Conservation (phyloP, 1,140 invertebrate genomes). For the Polypedilum vanderplanki region DNA sequence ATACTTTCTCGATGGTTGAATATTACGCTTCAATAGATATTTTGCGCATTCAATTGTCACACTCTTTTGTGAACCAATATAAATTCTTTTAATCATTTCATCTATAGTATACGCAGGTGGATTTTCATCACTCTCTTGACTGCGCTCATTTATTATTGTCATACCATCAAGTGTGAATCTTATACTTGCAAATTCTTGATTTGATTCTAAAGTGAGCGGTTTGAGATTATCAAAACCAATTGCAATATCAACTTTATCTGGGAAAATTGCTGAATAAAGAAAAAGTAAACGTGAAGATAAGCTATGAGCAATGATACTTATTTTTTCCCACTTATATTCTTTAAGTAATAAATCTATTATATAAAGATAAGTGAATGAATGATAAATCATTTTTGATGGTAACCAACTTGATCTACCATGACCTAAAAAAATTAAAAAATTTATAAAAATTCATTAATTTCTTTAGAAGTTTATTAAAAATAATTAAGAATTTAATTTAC, state of each 20-base stretch:
- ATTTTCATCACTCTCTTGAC: constrained; percentile 37
- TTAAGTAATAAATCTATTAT: background rate
- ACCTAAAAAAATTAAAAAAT: background rate
- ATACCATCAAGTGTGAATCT: no score
- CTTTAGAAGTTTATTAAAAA: no score
- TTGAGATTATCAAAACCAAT: constrained; percentile 49
- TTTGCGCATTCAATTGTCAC: background rate
- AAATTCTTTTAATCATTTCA: background rate
- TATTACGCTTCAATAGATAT: background rate
- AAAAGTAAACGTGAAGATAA: constrained; percentile 51
- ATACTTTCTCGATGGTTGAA: background rate
- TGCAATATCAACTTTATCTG: constrained; percentile 50
- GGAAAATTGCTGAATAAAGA: constrained; percentile 48
- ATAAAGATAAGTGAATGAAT: constrained; percentile 34
- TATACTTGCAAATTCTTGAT: no score
- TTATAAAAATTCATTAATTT: no score
- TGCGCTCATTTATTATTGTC: no score
- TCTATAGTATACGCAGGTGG: constrained; percentile 39
- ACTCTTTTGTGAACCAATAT: background rate
- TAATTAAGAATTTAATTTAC: no score
- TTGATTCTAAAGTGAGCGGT: no score
- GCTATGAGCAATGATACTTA: constrained; percentile 55
- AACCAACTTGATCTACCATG: constrained; percentile 28
- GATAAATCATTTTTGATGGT: background rate
- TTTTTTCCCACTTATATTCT: constrained; percentile 48